Evolutionary conservation across 2,797 vertebrate species (phyloP).

Genomic region (Amphiprion clarkii): DNA sequence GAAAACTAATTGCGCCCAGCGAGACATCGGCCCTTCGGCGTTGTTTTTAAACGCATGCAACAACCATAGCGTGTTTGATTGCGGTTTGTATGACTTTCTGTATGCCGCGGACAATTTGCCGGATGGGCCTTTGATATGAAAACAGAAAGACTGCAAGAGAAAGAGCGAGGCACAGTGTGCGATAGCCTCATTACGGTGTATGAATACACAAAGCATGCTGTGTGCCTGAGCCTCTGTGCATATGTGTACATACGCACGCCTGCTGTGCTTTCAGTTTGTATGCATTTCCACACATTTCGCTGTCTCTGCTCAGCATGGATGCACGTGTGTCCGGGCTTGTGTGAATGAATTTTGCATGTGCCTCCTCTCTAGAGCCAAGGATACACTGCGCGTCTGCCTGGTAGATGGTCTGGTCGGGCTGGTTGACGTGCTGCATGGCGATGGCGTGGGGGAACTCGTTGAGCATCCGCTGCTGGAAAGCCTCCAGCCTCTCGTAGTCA

Average conservation of each 20-base stretch:
- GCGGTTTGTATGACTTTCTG: background rate
- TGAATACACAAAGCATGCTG: background rate
- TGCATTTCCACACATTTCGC: slow-evolving; percentile 6
- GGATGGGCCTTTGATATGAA: slow-evolving; percentile 22
- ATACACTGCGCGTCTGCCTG: slow-evolving; percentile 99
- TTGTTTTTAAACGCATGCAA: background rate
- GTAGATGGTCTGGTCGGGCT: slow-evolving; percentile 98
- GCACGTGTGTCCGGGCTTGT: background rate
- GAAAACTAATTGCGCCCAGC: background rate
- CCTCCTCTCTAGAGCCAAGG: slow-evolving; percentile 66
- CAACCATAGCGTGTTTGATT: background rate
- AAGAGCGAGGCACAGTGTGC: background rate
- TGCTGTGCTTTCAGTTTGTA: slow-evolving; percentile 2
- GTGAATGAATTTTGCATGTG: background rate
- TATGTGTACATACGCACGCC: background rate
- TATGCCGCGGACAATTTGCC: background rate
- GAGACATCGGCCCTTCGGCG: background rate
- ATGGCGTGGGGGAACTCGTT: slow-evolving; percentile 97
- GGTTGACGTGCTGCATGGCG: slow-evolving; percentile 99
- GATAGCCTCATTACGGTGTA: slow-evolving; percentile 25
- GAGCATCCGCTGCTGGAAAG: slow-evolving; percentile 97
- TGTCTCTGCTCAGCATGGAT: slow-evolving; percentile 3
- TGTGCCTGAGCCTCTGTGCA: background rate
- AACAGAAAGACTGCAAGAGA: background rate
- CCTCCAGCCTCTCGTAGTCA: slow-evolving; percentile 96